These are phyloP conservation scores for Polydesmus complanatus DNA, from an alignment of 2,888 invertebrate genomes.

Conservation along the genomic window DNA sequence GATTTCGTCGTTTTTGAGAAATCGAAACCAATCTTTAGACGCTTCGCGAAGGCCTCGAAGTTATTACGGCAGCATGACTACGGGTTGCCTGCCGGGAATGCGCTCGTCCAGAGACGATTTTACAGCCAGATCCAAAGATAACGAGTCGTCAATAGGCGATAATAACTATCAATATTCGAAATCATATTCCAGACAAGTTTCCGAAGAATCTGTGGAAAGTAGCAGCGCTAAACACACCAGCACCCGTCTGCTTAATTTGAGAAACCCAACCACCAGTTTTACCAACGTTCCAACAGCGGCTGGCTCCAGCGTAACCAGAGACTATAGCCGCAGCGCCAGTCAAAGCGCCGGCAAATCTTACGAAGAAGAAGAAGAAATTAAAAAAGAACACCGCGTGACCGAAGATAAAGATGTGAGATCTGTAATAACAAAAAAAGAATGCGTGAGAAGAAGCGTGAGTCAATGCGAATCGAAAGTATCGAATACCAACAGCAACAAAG, in stretches of 20 bases:
- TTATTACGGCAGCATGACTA: background rate
- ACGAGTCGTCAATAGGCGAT: background rate
- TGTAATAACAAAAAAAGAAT: constrained; percentile 2
- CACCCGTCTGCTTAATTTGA: background rate
- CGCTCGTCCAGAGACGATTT: background rate
- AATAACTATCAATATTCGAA: constrained; percentile 7
- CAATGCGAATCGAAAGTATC: background rate
- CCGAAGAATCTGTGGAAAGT: constrained; percentile 1
- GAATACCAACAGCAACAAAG: background rate
- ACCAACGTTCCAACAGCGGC: background rate
- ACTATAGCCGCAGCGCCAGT: constrained; percentile 11
- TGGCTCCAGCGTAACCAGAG: constrained; percentile 1
- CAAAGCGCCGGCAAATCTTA: background rate
- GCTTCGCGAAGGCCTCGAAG: background rate
- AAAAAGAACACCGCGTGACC: constrained; percentile 22
- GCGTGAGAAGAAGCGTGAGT: constrained; percentile 10
- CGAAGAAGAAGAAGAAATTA: constrained; percentile 20
- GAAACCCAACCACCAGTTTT: constrained; percentile 10
- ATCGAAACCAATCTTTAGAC: constrained; percentile 12
- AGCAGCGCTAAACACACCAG: background rate
- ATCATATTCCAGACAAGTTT: constrained; percentile 13
- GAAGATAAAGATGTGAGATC: background rate
- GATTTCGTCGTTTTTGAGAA: constrained; percentile 2
- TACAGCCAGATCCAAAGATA: too few relatives aligned
- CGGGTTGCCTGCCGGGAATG: background rate